Base-by-base conservation (phyloP, 64 coral and sea anemone species). In the Pachyseris speciosa region DNA sequence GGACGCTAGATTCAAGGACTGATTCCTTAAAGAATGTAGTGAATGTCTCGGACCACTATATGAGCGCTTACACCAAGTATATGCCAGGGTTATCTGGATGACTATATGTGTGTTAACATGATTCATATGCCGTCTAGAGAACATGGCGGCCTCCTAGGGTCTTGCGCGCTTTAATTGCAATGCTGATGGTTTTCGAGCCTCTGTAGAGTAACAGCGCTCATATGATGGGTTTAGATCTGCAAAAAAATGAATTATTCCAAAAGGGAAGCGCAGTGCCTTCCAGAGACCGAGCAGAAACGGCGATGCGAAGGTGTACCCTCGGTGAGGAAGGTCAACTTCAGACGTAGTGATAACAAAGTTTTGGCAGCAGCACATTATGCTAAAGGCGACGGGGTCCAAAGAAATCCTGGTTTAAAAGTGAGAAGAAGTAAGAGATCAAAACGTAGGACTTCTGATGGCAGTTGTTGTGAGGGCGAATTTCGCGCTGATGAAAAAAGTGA, bases 251-350 rank as follows among this genome's bases (percentile, higher is more conserved):
- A 81, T 61, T 61, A 32, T 40, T 19, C n/a, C 17, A 81, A 81
- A 81, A 59, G 77, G 34, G 51, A 59, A 81, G 51, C 53, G 16
- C 19, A 81, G 19, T 60, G 19, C 22, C 31, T 61, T 38, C 36
- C 77, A 81, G 41, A 27, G 10, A 81, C 8, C 22, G 77, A 81
- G 2, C 31, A 61, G 20, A 81, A 81, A 81, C 52, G 77, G 20
- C 36, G 17, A 40, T 5, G 77, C 77, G 22, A 81, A 58, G 77
- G 36, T 59, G 51, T 63, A 39, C 19, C 36, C 4, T 38, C 36
- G 7, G 77, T 61, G 50, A 61, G 63, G 37, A 81, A 81, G 50
- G 20, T 81, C 33, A 81, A 60, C 34, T 81, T 81, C 9, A 81
- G 20, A 36, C 19, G 34, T 33, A 61, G 40, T 29, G 33, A 17